Base-by-base conservation (phyloP, 2,888 invertebrate genomes). In the Dryocosmus kuriphilus region DNA sequence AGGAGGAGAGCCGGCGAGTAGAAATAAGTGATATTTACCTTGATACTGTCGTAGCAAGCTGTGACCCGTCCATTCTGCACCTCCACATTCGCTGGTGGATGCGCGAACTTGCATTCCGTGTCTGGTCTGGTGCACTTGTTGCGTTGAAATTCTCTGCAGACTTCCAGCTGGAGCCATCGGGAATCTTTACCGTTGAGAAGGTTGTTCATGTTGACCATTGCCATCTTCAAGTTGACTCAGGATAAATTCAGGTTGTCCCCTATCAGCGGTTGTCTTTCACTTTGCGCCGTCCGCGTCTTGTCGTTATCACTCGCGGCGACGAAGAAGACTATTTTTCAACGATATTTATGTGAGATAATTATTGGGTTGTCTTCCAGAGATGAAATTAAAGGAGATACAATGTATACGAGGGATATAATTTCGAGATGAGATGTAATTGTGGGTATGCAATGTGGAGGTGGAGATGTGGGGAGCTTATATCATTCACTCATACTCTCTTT, bases 1-100 rank as follows among this genome's bases (percentile, higher is more conserved):
- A 60, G 27, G 27, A 60, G 46, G 30, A 38, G 77, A 75, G 9
- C 46, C 24, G 46, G n/a, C 14, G 11, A 22, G 9, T 60, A 16
- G 11, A 24, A 61, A 73, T 73, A 78, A 65, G 76, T 77, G 76
- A 60, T 76, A 92, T 95, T 94, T 94, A 99, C 99, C 98, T 99
- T 99, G 94, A 99, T 99, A 94, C 98, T 99, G 94, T 99, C 99
- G 95, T 99, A 99, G 95, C 99, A 99, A 90, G 99, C 99, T 90
- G 99, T 99, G 92, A 99, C 99, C 91, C 99, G 95, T 92, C 99
- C 99, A 93, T 99, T 99, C 94, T 99, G 99, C 91, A 99, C 98
- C 94, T 99, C 99, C 90, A 99, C 99, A 93, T 99, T 99, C 90
- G 98, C 96, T 86, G 99, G 99, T 84, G 99, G 99, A 94, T 99